Conservation (phyloP, 2,888 invertebrate genomes). For the Mythimna albipuncta region DNA sequence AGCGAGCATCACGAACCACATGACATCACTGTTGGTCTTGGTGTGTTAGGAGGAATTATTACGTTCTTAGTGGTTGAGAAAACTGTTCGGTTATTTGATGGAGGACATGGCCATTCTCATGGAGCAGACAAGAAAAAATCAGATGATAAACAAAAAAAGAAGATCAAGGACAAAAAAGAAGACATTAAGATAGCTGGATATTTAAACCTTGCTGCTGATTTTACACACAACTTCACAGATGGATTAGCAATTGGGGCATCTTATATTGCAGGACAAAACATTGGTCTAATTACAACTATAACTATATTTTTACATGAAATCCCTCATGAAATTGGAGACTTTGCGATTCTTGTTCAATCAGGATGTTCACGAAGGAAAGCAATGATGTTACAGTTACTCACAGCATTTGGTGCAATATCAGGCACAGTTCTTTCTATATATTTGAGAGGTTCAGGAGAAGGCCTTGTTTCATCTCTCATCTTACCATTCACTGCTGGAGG, state of each 20-base stretch:
- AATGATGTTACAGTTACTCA: slow-evolving; percentile 97
- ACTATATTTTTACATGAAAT: slow-evolving; percentile 99
- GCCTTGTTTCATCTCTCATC: slow-evolving; percentile 95
- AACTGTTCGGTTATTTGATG: slow-evolving; percentile 96
- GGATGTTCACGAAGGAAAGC: slow-evolving; percentile 98
- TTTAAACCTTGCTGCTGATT: slow-evolving; percentile 99
- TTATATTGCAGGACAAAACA: slow-evolving; percentile 96
- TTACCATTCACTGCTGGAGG: slow-evolving; percentile 99
- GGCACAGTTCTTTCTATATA: slow-evolving; percentile 97
- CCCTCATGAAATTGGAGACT: slow-evolving; percentile 99
- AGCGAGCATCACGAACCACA: slow-evolving; percentile 89
- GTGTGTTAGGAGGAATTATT: slow-evolving; percentile 98
- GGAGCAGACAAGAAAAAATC: slow-evolving; percentile 83
- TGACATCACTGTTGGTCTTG: slow-evolving; percentile 97
- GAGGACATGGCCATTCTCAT: slow-evolving; percentile 95
- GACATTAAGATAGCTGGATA: slow-evolving; percentile 93
- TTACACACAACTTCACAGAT: slow-evolving; percentile 99
- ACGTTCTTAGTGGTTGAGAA: slow-evolving; percentile 98
- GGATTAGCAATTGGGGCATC: slow-evolving; percentile 99
- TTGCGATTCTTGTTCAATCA: slow-evolving; percentile 99
- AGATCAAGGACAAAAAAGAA: slow-evolving; percentile 82
- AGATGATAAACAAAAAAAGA: slow-evolving; percentile 83
- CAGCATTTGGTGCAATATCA: slow-evolving; percentile 98
- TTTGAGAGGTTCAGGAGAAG: slow-evolving; percentile 93
- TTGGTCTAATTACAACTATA: slow-evolving; percentile 97